A percentile compares a stretch with the other conserved stretches of the same genome.
phyloP scores from a whole-genome alignment of 2,113 vertebrate genomes.

The Stictonetta naevosa region DNA sequence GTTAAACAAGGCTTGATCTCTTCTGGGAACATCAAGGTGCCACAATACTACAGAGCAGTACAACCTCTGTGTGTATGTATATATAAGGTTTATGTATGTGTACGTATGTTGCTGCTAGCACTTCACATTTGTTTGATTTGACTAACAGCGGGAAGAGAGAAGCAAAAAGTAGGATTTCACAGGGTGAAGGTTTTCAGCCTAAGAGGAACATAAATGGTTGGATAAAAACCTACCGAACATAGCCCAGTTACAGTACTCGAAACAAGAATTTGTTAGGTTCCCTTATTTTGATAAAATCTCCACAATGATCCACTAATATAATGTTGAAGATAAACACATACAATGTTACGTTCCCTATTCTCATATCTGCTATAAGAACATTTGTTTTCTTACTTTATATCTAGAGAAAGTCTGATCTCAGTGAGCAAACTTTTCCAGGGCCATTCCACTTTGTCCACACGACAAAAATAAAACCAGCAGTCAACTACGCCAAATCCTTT shows the following conservation, averaged over 20 bases:
- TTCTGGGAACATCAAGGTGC: neutral
- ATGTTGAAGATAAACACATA: neutral
- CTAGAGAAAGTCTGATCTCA: neutral
- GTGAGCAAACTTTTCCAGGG: neutral
- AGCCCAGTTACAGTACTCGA: neutral
- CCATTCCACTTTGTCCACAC: neutral
- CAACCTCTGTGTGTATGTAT: neutral
- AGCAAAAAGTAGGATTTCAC: neutral
- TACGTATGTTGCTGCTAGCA: neutral
- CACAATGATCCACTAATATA: fast-evolving
- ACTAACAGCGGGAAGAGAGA: neutral
- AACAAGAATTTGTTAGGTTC: neutral
- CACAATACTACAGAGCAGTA: neutral
- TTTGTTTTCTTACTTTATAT: neutral
- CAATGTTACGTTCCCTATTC: neutral
- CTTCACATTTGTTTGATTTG: neutral
- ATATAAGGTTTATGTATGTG: too few species aligned
- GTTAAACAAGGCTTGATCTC: neutral
- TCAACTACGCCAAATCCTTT: neutral
- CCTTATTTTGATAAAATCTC: neutral
- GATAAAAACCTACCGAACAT: neutral
- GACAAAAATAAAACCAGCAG: neutral
- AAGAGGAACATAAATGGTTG: neutral
- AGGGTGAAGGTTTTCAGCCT: neutral
- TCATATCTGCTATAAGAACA: neutral